Evolutionary conservation across 1,140 invertebrate genomes (phyloP).

Genomic region (Kradibia gibbosae): DNA sequence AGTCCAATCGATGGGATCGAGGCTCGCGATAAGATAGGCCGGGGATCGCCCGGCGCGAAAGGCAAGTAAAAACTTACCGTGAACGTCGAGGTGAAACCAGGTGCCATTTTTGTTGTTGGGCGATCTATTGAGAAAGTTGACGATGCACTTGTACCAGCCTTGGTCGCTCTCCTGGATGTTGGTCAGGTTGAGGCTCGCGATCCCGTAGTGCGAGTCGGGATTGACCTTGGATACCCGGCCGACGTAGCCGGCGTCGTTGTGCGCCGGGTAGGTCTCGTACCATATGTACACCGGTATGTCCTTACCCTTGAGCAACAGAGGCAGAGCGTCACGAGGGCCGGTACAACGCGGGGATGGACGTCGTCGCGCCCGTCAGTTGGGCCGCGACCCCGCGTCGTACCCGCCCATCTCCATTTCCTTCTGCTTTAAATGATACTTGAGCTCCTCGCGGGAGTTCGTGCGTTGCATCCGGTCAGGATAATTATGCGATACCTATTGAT

Average conservation of each 20-base stretch:
- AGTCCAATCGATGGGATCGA: too few species aligned
- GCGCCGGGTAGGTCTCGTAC: constrained; percentile 97
- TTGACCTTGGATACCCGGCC: constrained; percentile 90
- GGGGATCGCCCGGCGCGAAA: too few species aligned
- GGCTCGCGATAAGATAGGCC: too few species aligned
- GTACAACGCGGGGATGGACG: too few species aligned
- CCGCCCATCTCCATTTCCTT: too few species aligned
- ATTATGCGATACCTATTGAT: neutral
- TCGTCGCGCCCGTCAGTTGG: too few species aligned
- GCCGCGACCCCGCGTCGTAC: too few species aligned
- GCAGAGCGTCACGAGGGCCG: constrained; percentile 70
- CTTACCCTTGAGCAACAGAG: constrained; percentile 81
- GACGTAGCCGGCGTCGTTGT: constrained; percentile 93
- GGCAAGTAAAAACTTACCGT: constrained; percentile 80
- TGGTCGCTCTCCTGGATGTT: constrained; percentile 93
- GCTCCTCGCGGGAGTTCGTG: neutral
- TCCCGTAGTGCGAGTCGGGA: constrained; percentile 88
- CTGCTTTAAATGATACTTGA: too few species aligned
- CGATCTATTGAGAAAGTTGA: constrained; percentile 94
- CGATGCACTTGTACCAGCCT: constrained; percentile 98
- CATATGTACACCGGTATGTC: constrained; percentile 97
- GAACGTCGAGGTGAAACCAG: constrained; percentile 97
- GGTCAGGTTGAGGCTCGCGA: constrained; percentile 94
- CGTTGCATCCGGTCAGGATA: constrained; percentile 28
- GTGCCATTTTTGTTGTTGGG: constrained; percentile 93